These are phyloP conservation scores for Nomada lathburiana DNA, from an alignment of 2,888 invertebrate genomes.

Conservation along the genomic window DNA sequence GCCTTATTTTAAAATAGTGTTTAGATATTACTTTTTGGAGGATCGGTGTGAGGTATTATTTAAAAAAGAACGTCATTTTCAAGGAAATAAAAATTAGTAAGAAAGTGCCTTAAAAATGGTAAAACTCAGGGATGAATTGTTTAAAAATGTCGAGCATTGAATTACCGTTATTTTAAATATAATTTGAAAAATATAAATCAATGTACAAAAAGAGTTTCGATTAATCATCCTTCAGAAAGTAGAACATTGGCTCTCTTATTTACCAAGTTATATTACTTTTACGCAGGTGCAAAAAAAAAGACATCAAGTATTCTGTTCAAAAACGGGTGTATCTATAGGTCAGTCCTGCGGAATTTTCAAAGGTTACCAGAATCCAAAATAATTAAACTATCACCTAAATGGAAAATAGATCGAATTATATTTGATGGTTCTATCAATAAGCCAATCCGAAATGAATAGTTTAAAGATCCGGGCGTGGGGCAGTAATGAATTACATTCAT, in stretches of 20 bases:
- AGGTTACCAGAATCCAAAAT: conserved; percentile 39
- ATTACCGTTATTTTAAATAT: not conserved
- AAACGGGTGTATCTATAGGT: conserved; percentile 28
- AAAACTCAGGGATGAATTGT: not conserved
- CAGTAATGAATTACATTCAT: conserved; percentile 14
- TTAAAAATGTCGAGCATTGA: not conserved
- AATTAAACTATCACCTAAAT: not conserved
- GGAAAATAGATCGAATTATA: conserved; percentile 11
- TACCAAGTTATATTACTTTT: conserved; percentile 13
- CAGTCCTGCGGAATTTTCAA: conserved; percentile 23
- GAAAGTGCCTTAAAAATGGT: not conserved
- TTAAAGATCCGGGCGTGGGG: not conserved
- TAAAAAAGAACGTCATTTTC: not conserved
- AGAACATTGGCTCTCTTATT: conserved; percentile 32
- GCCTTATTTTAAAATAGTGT: conserved; percentile 64
- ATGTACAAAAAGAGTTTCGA: not conserved
- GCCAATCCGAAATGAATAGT: not conserved
- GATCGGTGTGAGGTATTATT: not conserved
- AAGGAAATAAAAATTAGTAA: not conserved
- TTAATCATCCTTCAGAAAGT: conserved; percentile 12
- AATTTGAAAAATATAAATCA: not conserved
- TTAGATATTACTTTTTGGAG: conserved; percentile 42
- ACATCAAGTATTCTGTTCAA: conserved; percentile 16
- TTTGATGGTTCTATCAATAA: not conserved
- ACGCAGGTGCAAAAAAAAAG: not conserved